phyloP scores from a whole-genome alignment of 2,113 vertebrate species.

The Eidolon helvum region DNA sequence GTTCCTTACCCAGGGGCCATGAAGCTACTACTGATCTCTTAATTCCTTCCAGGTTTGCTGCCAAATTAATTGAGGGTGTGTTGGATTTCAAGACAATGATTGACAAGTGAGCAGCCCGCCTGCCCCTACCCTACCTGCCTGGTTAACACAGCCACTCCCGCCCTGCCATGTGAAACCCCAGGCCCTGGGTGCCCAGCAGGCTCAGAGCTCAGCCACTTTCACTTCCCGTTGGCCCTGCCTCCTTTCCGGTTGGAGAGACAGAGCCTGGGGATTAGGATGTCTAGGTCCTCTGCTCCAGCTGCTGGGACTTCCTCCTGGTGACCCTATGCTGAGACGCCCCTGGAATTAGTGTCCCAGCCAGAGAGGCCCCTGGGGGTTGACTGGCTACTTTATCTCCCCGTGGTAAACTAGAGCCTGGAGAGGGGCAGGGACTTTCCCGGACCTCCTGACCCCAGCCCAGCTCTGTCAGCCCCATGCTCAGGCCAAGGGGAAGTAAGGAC shows the following conservation, averaged over 20 bases:
- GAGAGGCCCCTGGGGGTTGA: neutral
- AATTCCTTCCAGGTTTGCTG: conserved; percentile 89
- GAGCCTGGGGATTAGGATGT: neutral
- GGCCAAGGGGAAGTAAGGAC: fast-evolving
- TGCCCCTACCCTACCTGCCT: neutral
- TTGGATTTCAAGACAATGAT: conserved; percentile 97
- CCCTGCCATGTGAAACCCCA: neutral
- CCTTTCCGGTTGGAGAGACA: neutral
- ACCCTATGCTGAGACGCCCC: neutral
- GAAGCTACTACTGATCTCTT: neutral
- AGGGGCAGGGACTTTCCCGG: neutral
- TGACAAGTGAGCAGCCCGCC: conserved; percentile 90
- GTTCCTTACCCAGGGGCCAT: neutral
- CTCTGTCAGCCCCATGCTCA: neutral
- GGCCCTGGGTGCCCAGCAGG: neutral
- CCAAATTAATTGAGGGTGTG: conserved; percentile 95
- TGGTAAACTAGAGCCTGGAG: neutral
- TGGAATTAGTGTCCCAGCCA: neutral
- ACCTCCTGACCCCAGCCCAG: neutral
- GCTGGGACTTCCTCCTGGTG: neutral
- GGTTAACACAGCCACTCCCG: neutral
- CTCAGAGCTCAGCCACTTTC: neutral
- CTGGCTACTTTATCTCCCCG: neutral
- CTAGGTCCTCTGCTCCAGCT: neutral
- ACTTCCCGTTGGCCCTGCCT: neutral